Conservation (phyloP, 1,140 invertebrate genomes). For the Aporrectodea caliginosa region DNA sequence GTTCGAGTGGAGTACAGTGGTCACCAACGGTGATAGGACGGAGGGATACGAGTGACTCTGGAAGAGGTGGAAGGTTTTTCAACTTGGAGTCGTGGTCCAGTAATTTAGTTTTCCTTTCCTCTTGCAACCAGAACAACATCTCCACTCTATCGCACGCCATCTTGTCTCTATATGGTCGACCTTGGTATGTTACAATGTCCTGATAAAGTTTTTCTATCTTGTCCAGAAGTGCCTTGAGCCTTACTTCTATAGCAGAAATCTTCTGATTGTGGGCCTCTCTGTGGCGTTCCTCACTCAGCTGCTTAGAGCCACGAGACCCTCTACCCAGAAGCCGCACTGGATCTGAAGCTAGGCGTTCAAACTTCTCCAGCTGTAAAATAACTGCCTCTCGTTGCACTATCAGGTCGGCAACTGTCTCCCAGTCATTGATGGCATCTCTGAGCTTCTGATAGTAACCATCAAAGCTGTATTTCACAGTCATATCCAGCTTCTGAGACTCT, state of each 20-base stretch:
- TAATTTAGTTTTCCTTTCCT: not conserved
- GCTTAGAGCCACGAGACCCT: conserved; percentile 30
- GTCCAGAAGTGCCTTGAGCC: not conserved
- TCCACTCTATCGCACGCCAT: not conserved
- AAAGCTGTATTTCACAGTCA: conserved; percentile 56
- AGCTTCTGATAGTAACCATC: conserved; percentile 46
- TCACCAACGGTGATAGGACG: too few species aligned
- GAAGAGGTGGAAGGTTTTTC: not conserved
- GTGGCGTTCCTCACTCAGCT: not conserved
- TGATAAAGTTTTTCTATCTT: conserved; percentile 17
- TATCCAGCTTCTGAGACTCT: conserved; percentile 50
- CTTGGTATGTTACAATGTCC: not conserved
- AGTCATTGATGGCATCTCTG: conserved; percentile 48
- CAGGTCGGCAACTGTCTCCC: conserved; percentile 48
- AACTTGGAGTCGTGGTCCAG: not conserved
- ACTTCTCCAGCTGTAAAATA: conserved; percentile 50
- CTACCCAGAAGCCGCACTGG: conserved; percentile 55
- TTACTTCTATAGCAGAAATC: not conserved
- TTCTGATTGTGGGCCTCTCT: not conserved
- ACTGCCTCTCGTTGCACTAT: conserved; percentile 49
- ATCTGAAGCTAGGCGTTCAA: conserved; percentile 55
- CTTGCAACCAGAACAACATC: not conserved
- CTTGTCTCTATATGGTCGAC: not conserved
- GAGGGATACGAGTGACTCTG: not conserved
- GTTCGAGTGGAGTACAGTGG: too few species aligned